Percentiles rank a stretch among this genome's conserved stretches.
These are phyloP conservation scores for Halictus quadricinctus DNA, from an alignment of 2,888 invertebrate species.

Conservation along the genomic window DNA sequence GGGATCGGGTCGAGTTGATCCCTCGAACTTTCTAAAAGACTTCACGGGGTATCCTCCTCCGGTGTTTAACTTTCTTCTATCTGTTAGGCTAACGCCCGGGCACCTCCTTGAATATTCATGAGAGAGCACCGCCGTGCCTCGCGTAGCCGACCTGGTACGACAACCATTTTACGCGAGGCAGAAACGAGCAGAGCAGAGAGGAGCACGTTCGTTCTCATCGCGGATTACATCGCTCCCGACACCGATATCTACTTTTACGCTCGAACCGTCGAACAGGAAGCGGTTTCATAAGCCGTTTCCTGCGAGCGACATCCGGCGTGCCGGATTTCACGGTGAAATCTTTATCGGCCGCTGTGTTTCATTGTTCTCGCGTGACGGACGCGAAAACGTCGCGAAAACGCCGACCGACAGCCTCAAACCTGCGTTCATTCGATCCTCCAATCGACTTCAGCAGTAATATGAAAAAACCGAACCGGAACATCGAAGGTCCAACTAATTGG, in stretches of 20 bases:
- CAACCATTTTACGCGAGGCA: constrained; percentile 53
- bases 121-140: constrained; percentile 1
- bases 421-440: background rate
- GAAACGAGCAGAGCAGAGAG: constrained; percentile 10
- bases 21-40: constrained; percentile 52
- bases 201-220: background rate
- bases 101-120: constrained; percentile 62
- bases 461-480: background rate
- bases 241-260: constrained; percentile 43
- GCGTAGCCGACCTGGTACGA: constrained; percentile 40
- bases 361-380: constrained; percentile 64
- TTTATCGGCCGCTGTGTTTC: constrained; percentile 64
- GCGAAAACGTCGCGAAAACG: constrained; percentile 17
- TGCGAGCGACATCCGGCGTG: constrained; percentile 54
- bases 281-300: constrained; percentile 56
- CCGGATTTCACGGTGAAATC: constrained; percentile 48
- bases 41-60: constrained; percentile 22
- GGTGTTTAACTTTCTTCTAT: constrained; percentile 54
- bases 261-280: constrained; percentile 42
- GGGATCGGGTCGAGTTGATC: constrained; percentile 29
- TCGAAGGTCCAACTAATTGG: background rate
- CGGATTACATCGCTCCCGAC: constrained; percentile 33
- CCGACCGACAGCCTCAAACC: background rate
- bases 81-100: constrained; percentile 37
- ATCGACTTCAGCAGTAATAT: background rate